Evolutionary conservation across 2,113 vertebrate genomes (phyloP).

Genomic region (Cyprinodon brontotheroides): DNA sequence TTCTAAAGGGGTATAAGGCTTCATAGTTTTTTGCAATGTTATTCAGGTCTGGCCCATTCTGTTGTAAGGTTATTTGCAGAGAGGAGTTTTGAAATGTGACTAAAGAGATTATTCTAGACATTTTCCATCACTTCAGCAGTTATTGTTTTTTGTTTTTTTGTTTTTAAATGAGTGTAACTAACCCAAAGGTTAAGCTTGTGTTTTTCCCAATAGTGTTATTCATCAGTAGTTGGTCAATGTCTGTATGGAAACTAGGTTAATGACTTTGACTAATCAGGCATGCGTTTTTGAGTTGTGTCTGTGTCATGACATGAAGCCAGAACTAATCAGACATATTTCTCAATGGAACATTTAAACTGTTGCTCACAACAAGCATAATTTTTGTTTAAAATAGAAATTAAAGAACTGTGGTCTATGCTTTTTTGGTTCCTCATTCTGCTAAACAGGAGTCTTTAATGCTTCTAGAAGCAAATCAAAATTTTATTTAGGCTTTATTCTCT

Average conservation of each 20-base stretch:
- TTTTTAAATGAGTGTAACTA: slow-evolving; percentile 16
- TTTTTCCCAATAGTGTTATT: not conserved
- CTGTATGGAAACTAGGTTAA: slow-evolving; percentile 48
- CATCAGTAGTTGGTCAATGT: slow-evolving; percentile 5
- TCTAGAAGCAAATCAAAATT: slow-evolving; percentile 7
- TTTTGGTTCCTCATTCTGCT: not conserved
- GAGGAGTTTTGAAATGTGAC: slow-evolving; percentile 4
- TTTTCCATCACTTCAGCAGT: not conserved
- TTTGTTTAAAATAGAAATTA: not conserved
- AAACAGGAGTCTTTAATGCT: slow-evolving; percentile 1
- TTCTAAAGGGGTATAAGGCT: not conserved
- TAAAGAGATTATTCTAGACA: not conserved
- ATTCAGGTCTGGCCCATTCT: not conserved
- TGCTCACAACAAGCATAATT: slow-evolving; percentile 23
- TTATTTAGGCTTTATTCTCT: not conserved
- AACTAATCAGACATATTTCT: slow-evolving; percentile 45
- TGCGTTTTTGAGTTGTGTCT: slow-evolving; percentile 29
- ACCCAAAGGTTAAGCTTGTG: slow-evolving; percentile 14
- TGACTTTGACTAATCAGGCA: slow-evolving; percentile 41
- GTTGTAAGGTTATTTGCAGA: not conserved
- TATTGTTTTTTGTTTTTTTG: not conserved
- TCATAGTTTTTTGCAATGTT: not conserved
- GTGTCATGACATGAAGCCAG: slow-evolving; percentile 9
- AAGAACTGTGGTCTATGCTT: not conserved
- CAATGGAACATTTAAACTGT: slow-evolving; percentile 34